Conservation (phyloP, 2,888 invertebrate genomes). For the Callyntrura guangdongensis region DNA sequence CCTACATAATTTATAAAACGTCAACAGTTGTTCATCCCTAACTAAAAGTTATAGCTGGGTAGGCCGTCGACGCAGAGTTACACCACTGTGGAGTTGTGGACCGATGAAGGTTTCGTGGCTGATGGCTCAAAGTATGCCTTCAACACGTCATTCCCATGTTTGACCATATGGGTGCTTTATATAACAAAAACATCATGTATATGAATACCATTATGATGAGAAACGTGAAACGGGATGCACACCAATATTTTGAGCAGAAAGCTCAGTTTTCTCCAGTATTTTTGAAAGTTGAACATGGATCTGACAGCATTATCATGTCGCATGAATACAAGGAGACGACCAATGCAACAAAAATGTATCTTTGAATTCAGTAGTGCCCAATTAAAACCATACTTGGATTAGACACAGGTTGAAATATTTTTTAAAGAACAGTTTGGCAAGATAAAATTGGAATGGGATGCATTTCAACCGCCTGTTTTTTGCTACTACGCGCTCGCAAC, state of each 20-base stretch:
- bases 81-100: background rate
- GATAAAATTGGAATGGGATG: background rate
- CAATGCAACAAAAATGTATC: too few relatives aligned
- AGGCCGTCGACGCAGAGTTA: background rate
- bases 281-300: too few relatives aligned
- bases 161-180: slow-evolving; percentile 70
- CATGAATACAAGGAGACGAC: too few relatives aligned
- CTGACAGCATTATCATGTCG: too few relatives aligned
- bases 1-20: slow-evolving; percentile 8
- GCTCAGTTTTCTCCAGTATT: background rate
- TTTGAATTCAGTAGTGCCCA: background rate
- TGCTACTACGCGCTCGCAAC: slow-evolving; percentile 21
- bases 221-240: background rate
- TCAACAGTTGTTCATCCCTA: slow-evolving; percentile 67
- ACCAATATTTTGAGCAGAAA: background rate
- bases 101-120: slow-evolving; percentile 46
- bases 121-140: slow-evolving; percentile 65
- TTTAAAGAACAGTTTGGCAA: background rate
- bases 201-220: slow-evolving; percentile 2
- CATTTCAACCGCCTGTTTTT: slow-evolving; percentile 64
- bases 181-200: slow-evolving; percentile 1
- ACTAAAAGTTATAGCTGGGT: slow-evolving; percentile 9
- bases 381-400: slow-evolving; percentile 1
- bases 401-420: background rate
- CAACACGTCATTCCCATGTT: slow-evolving; percentile 71